Conservation (phyloP, 2,797 vertebrate genomes). For the Chelidonichthys spinosus region DNA sequence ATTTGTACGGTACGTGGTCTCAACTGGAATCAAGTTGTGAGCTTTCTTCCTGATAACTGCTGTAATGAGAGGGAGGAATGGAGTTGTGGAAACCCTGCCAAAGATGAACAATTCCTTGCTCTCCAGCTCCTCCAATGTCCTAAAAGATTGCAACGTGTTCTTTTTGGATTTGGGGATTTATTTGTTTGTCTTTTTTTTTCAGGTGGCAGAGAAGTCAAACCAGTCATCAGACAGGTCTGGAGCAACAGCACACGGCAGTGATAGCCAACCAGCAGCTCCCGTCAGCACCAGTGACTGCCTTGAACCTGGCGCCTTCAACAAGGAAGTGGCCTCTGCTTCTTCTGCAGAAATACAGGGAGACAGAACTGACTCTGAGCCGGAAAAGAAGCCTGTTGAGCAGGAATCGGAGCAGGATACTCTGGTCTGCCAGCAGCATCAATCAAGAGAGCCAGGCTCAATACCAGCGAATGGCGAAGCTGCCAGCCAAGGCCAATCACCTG, state of each 20-base stretch:
- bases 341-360: conserved; percentile 40
- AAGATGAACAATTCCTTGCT: not conserved
- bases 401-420: conserved; percentile 41
- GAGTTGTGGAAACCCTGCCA: not conserved
- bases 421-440: conserved; percentile 35
- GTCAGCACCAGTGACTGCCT: conserved; percentile 31
- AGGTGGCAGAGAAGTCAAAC: conserved; percentile 65
- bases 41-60: conserved; percentile 1
- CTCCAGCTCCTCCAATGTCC: not conserved
- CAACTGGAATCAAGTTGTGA: not conserved
- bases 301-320: conserved; percentile 27
- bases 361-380: conserved; percentile 41
- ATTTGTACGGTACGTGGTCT: not conserved
- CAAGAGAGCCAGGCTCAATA: conserved; percentile 12
- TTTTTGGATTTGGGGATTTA: not conserved
- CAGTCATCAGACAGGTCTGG: conserved; percentile 42
- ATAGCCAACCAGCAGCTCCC: conserved; percentile 38
- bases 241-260: conserved; percentile 23
- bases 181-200: not conserved
- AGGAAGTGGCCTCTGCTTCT: not conserved
- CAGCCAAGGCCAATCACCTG: conserved; percentile 21
- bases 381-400: conserved; percentile 38
- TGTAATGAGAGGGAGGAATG: not conserved
- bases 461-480: conserved; percentile 1
- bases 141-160: not conserved